A percentile compares a stretch with the other conserved stretches of the same genome.
Conservation (phyloP, 2,888 invertebrate species). For the Scaptomyza flava region DNA sequence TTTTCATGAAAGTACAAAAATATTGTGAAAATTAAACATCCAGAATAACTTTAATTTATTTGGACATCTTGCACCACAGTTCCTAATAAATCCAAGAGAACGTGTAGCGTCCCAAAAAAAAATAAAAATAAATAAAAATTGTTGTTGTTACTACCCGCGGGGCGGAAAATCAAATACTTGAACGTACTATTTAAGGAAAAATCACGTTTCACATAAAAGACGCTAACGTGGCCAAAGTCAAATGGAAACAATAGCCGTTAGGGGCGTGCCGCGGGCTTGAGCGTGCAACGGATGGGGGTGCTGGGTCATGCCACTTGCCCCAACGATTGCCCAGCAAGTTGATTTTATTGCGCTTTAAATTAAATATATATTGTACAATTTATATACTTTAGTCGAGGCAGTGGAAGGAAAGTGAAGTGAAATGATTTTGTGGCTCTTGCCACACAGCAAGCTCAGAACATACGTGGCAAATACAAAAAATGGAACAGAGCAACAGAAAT, state of each 20-base stretch:
- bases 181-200: slow-evolving; percentile 68
- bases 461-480: slow-evolving; percentile 1
- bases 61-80: slow-evolving; percentile 21
- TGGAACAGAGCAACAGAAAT: slow-evolving; percentile 8
- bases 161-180: slow-evolving; percentile 55
- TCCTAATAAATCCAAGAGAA: slow-evolving; percentile 22
- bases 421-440: slow-evolving; percentile 62
- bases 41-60: background rate
- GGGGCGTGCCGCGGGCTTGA: slow-evolving; percentile 10
- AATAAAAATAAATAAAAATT: background rate
- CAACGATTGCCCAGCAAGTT: slow-evolving; percentile 53
- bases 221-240: slow-evolving; percentile 72
- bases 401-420: slow-evolving; percentile 68
- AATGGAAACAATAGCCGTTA: slow-evolving; percentile 64
- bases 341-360: slow-evolving; percentile 79
- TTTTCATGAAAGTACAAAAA: too few relatives aligned
- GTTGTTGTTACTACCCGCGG: slow-evolving; percentile 30
- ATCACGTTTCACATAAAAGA: slow-evolving; percentile 76
- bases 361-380: slow-evolving; percentile 76
- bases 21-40: background rate
- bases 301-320: slow-evolving; percentile 40
- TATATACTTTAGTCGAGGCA: slow-evolving; percentile 36
- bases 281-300: background rate
- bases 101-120: slow-evolving; percentile 17
- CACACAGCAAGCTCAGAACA: slow-evolving; percentile 23